Evolutionary conservation across 2,888 invertebrate species (phyloP).

Genomic region (Urechis unicinctus): DNA sequence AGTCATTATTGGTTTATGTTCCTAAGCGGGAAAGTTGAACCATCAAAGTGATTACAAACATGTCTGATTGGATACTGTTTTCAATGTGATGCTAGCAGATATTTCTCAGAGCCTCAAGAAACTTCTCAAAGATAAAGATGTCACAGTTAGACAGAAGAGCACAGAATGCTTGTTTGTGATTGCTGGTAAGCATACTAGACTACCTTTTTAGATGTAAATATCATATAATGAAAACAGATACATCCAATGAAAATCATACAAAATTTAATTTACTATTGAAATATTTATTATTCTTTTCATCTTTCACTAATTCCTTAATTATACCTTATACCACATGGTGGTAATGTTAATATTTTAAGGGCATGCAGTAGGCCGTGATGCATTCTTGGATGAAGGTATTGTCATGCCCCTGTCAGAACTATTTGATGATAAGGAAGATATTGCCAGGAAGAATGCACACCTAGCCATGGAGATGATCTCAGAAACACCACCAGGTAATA

Average conservation of each 20-base stretch:
- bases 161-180: constrained; percentile 49
- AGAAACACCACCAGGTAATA: constrained; percentile 40
- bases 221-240: too few relatives aligned
- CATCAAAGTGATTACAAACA: too few relatives aligned
- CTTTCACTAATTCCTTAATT: neutral
- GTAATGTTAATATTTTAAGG: constrained; percentile 23
- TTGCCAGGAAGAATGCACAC: constrained; percentile 47
- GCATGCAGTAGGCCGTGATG: constrained; percentile 49
- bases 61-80: neutral
- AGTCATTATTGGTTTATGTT: neutral
- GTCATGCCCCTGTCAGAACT: constrained; percentile 40
- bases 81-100: constrained; percentile 20
- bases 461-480: constrained; percentile 47
- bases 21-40: too few relatives aligned
- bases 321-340: neutral
- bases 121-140: constrained; percentile 40
- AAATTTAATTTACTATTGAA: too few relatives aligned
- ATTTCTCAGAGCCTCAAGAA: constrained; percentile 41
- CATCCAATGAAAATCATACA: too few relatives aligned
- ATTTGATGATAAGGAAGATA: constrained; percentile 47
- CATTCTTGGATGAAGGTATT: constrained; percentile 40
- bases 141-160: constrained; percentile 45
- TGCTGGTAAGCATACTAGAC: constrained; percentile 33
- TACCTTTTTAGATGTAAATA: too few relatives aligned
- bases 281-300: neutral